These are phyloP conservation scores for Dynastes maya DNA, from an alignment of 2,888 invertebrate genomes.

Conservation along the genomic window DNA sequence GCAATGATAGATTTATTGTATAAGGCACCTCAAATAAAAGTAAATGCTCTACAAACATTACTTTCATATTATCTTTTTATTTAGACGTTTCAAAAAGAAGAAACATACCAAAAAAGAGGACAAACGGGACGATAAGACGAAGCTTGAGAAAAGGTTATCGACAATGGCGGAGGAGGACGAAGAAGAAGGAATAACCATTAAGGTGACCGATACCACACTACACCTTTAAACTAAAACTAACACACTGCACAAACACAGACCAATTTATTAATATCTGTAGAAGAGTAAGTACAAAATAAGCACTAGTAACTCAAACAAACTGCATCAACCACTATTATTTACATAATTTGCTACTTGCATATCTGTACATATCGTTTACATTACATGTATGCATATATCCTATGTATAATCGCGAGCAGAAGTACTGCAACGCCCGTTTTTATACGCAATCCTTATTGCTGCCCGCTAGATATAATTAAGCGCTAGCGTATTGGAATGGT, in stretches of 20 bases:
- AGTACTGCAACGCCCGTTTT: no score
- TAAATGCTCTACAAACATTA: no score
- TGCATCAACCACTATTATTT: neutral
- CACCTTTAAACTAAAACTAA: conserved; percentile 54
- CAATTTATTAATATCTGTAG: conserved; percentile 27
- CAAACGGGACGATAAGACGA: conserved; percentile 71
- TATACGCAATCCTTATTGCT: no score
- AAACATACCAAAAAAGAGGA: conserved; percentile 81
- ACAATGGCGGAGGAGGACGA: conserved; percentile 92
- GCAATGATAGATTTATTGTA: no score
- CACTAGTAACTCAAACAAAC: conserved; percentile 6
- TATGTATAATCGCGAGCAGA: neutral
- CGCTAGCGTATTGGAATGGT: no score
- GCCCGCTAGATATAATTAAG: no score
- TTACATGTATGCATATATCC: conserved; percentile 32
- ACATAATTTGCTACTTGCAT: conserved; percentile 18
- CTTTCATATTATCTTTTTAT: neutral
- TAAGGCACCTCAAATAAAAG: no score
- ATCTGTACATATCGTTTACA: conserved; percentile 6
- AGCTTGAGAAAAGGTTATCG: conserved; percentile 79
- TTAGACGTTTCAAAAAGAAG: conserved; percentile 73
- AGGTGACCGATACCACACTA: conserved; percentile 71
- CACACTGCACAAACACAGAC: conserved; percentile 46
- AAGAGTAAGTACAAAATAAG: conserved; percentile 49
- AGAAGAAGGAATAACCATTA: conserved; percentile 79